Conservation (phyloP, 2,797 vertebrate species). For the Nyctalus aviator region DNA sequence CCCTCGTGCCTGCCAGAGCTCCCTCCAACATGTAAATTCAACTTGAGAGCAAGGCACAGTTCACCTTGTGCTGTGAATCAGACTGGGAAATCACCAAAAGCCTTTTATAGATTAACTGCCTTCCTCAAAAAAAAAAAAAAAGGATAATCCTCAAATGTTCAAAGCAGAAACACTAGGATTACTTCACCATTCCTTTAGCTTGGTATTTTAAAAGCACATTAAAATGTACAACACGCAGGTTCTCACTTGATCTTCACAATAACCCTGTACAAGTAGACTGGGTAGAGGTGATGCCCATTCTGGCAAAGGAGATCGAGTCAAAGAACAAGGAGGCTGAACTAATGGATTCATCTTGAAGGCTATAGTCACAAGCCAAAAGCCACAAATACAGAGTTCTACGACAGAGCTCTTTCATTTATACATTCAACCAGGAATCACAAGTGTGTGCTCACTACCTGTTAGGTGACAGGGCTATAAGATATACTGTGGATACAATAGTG, state of each 20-base stretch:
- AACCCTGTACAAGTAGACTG: background rate
- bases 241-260: background rate
- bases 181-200: background rate
- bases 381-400: background rate
- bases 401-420: background rate
- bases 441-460: background rate
- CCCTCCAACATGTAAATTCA: slow-evolving; percentile 45
- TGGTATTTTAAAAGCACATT: background rate
- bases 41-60: background rate
- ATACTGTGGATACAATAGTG: fast-evolving
- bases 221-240: background rate
- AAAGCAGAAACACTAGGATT: slow-evolving; percentile 36
- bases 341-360: background rate
- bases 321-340: background rate
- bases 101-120: slow-evolving; percentile 45
- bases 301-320: background rate
- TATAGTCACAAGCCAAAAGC: background rate
- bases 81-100: slow-evolving; percentile 37
- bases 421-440: background rate
- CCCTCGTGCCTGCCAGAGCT: background rate
- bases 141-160: background rate
- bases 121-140: slow-evolving; percentile 50
- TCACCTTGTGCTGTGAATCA: slow-evolving; percentile 41
- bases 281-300: background rate
- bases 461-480: background rate